Evolutionary conservation across 53 echinoderm and acorn worm species (phyloP), one percentile per base, ranked within the genome.

Genomic region (Hippasteria phrygiana): DNA sequence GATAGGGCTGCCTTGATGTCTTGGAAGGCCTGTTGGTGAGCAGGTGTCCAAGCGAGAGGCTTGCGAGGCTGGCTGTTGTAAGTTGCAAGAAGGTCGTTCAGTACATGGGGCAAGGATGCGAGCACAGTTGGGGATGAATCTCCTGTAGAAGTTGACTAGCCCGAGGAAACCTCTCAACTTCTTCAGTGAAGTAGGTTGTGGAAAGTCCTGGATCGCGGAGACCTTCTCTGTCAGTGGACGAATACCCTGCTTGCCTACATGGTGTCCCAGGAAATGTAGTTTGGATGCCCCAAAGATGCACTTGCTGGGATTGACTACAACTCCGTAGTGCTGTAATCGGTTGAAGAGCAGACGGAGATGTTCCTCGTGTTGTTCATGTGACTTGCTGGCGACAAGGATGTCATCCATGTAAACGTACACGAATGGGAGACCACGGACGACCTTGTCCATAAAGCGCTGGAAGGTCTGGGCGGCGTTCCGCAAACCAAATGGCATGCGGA

Each of bases 151-250:
- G 35, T 92, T 92, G 36, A 89, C 74, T 1, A 92, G 71, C 17
- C 82, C 92, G 1, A 92, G 75, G 33, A 73, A 92, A 62, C 82
- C 89, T 3, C 92, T 47, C 20, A 92, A 62, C 64, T 89, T 89
- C 64, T 73, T 84, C 12, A 92, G 47, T 64, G 79, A 77, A 10
- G 45, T 88, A n/a, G n/a, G 90, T 32, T 39, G 62, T 0, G 75
- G 83, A 20, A 64, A 75, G 10, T 75, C 76, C 4, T 63, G 55
- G 53, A 91, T 67, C 18, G 66, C 32, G 36, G 18, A 14, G 39
- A 90, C 90, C 16, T 87, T 73, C 6, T 75, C 80, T 7, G 73
- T 65, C 10, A 87, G 72, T 16, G 87, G 93, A 2, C 64, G 27
- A 48, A 90, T 79, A 9, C 93, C 93, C 0, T 20, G 1, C 2